These are phyloP conservation scores for Malurus melanocephalus DNA, from an alignment of 2,113 vertebrate species.

Conservation along the genomic window DNA sequence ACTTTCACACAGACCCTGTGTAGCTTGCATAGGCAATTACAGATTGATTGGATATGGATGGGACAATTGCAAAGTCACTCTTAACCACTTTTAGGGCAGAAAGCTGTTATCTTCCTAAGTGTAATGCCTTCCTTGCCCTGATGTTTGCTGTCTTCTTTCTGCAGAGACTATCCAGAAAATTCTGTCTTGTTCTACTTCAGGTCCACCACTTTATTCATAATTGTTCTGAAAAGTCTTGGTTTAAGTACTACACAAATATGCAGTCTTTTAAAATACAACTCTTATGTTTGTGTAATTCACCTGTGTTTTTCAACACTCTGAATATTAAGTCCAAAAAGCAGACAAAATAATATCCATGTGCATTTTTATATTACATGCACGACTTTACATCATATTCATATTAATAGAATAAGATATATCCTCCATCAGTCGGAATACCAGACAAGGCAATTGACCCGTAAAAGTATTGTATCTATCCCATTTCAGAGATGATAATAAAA, in stretches of 20 bases:
- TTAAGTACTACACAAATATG: background rate
- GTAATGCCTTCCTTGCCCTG: background rate
- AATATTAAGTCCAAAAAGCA: background rate
- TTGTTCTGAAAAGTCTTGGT: background rate
- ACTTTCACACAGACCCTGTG: background rate
- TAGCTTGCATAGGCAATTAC: background rate
- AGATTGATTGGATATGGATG: background rate
- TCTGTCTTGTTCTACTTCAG: background rate
- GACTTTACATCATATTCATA: background rate
- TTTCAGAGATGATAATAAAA: background rate
- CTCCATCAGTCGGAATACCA: background rate
- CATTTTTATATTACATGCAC: background rate
- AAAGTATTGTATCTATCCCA: background rate
- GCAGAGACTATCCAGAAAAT: background rate
- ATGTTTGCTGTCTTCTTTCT: background rate
- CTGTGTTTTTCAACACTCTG: background rate
- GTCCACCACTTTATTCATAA: background rate
- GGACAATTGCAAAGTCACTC: background rate
- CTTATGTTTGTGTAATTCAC: background rate
- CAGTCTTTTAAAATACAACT: background rate
- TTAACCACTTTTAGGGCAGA: background rate
- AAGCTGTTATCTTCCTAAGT: background rate
- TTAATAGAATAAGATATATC: background rate
- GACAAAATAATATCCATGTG: background rate
- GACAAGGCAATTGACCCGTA: background rate